Conservation (phyloP, 64 coral and sea anemone species). For the Catalaphyllia jardinei region DNA sequence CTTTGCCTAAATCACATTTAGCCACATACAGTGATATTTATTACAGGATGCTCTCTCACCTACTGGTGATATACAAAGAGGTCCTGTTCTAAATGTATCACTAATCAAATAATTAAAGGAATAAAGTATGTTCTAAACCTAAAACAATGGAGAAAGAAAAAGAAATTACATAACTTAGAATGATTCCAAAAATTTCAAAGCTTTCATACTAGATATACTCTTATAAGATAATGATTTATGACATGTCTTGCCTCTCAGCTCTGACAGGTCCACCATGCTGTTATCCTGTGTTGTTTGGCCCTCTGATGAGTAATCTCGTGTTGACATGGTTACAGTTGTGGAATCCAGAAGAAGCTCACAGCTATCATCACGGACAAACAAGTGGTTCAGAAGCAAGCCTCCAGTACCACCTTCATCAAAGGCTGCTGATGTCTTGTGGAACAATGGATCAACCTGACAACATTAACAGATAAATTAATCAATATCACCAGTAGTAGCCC, state of each 20-base stretch:
- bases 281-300: slow-evolving; percentile 54
- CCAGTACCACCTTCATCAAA: slow-evolving; percentile 94
- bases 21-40: no score
- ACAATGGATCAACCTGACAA: slow-evolving; percentile 87
- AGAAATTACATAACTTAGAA: no score
- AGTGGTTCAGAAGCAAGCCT: slow-evolving; percentile 73
- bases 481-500: no score
- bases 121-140: no score
- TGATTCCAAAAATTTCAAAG: no score
- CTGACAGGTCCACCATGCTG: slow-evolving; percentile 72
- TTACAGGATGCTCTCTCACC: no score
- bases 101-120: no score
- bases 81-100: no score
- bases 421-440: slow-evolving; percentile 91
- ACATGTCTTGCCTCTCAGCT: slow-evolving; percentile 66
- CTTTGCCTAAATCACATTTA: no score
- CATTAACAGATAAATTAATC: background rate
- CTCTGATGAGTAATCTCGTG: slow-evolving; percentile 26
- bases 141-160: no score
- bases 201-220: background rate
- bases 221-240: background rate
- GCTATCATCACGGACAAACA: slow-evolving; percentile 74
- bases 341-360: slow-evolving; percentile 94
- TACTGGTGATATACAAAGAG: no score
- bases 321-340: slow-evolving; percentile 51